phyloP scores from a whole-genome alignment of 2,797 vertebrate genomes.

The Gymnocypris eckloni region DNA sequence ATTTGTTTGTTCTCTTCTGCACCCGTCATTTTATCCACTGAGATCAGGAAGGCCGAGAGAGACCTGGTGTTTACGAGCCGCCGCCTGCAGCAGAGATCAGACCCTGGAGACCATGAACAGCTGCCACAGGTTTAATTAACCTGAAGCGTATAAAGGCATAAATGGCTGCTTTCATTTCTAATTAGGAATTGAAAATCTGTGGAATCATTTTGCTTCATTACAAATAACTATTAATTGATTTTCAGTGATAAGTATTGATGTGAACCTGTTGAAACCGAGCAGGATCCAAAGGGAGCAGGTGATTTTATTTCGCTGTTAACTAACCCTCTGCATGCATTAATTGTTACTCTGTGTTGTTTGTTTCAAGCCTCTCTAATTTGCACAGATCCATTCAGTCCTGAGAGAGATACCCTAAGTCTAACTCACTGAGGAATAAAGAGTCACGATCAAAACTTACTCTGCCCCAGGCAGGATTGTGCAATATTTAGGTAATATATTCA shows the following conservation, averaged over 20 bases:
- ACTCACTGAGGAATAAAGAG: conserved; percentile 24
- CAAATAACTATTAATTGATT: not conserved
- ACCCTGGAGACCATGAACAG: conserved; percentile 50
- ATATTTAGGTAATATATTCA: not conserved
- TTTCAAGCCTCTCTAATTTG: conserved; percentile 29
- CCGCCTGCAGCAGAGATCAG: conserved; percentile 29
- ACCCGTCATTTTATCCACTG: conserved; percentile 57
- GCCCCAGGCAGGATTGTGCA: not conserved
- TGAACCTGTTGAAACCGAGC: not conserved
- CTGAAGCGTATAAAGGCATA: conserved; percentile 10
- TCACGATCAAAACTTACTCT: not conserved
- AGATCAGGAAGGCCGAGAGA: conserved; percentile 56
- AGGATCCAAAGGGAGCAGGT: not conserved
- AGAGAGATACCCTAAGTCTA: conserved; percentile 26
- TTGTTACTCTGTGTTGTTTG: conserved; percentile 46
- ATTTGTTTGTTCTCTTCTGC: conserved; percentile 50
- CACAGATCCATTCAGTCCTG: conserved; percentile 19
- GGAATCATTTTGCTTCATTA: not conserved
- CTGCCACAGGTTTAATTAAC: conserved; percentile 49
- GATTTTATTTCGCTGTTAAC: conserved; percentile 19
- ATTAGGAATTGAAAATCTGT: not conserved
- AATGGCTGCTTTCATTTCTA: conserved; percentile 29
- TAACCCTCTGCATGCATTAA: conserved; percentile 33
- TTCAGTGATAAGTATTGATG: not conserved
- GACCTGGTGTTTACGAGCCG: conserved; percentile 56